Evolutionary conservation across 2,113 vertebrate genomes (phyloP).

Genomic region (Jacana jacana): DNA sequence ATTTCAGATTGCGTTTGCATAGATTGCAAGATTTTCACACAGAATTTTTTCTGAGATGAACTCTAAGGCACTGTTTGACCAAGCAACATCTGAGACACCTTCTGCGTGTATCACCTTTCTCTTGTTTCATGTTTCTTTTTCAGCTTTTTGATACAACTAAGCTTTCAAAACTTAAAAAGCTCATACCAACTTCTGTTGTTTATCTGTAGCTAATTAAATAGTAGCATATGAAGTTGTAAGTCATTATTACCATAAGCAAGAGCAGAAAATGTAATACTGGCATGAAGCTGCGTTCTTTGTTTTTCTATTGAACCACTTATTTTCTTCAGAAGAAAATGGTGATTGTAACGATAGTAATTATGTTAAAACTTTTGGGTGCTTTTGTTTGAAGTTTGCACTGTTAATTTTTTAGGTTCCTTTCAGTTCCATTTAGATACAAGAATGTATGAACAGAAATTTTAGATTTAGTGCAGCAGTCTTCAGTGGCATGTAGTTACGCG

Average conservation of each 20-base stretch:
- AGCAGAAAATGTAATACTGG: neutral
- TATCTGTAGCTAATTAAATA: neutral
- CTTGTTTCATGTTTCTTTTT: neutral
- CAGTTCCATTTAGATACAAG: neutral
- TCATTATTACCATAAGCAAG: neutral
- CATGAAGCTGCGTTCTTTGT: neutral
- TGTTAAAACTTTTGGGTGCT: neutral
- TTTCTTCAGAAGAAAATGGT: neutral
- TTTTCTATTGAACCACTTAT: neutral
- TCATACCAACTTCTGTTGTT: neutral
- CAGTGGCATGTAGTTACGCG: neutral
- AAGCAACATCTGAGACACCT: fast-evolving
- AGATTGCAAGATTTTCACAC: neutral
- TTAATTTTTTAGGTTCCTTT: neutral
- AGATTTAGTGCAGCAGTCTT: neutral
- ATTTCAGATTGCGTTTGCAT: neutral
- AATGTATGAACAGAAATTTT: neutral
- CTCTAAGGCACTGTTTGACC: neutral
- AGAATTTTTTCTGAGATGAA: neutral
- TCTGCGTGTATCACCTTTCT: neutral
- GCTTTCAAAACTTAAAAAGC: neutral
- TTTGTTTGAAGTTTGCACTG: neutral
- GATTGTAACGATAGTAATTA: neutral
- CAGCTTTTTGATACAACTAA: neutral
- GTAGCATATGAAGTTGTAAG: neutral